Evolutionary conservation across 2,797 vertebrate genomes (phyloP).

Genomic region (Notoglanidium macrostoma): DNA sequence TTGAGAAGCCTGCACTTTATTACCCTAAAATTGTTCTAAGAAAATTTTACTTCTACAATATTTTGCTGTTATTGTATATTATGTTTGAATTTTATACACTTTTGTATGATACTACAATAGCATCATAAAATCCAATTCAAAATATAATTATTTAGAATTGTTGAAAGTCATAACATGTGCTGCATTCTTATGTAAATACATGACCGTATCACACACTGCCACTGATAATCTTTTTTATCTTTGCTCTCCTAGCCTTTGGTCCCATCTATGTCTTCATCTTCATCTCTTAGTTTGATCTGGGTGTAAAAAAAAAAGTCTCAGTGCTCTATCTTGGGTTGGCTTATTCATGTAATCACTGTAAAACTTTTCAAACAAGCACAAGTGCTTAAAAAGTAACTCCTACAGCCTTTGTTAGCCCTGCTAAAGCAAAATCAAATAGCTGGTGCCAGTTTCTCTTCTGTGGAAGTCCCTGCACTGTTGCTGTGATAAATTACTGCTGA

Average conservation of each 20-base stretch:
- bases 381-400: not conserved
- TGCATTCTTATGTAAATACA: not conserved
- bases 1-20: not conserved
- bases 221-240: not conserved
- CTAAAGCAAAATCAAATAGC: constrained; percentile 60
- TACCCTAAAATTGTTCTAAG: no score
- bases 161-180: not conserved
- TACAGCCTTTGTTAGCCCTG: constrained; percentile 26
- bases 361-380: not conserved
- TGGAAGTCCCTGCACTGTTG: constrained; percentile 60
- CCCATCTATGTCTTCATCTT: not conserved
- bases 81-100: not conserved
- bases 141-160: not conserved
- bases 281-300: not conserved
- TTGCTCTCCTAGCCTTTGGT: not conserved
- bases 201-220: not conserved
- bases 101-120: not conserved
- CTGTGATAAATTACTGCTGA: constrained; percentile 63
- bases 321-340: not conserved
- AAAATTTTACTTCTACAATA: not conserved
- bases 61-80: not conserved
- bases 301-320: not conserved
- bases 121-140: not conserved
- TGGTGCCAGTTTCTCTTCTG: constrained; percentile 58
- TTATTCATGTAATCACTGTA: not conserved